Conservation (phyloP, 2,797 vertebrate genomes). For the Gallinago stenura region DNA sequence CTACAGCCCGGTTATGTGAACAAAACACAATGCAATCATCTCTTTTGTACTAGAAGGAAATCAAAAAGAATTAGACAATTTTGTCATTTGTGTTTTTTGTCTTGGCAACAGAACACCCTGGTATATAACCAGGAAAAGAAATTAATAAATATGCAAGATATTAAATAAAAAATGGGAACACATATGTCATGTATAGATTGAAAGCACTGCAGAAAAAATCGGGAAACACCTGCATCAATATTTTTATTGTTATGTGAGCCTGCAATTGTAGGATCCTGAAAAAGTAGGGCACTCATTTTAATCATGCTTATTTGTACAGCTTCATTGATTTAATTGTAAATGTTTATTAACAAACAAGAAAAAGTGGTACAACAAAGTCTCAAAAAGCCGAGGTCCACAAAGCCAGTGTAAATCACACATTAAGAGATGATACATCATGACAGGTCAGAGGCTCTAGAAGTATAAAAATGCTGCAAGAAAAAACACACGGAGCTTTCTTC, state of each 20-base stretch:
- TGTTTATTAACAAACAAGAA: background rate
- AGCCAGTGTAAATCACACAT: background rate
- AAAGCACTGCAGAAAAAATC: background rate
- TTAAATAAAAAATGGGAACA: background rate
- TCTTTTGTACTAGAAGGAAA: background rate
- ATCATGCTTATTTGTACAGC: background rate
- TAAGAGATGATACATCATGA: background rate
- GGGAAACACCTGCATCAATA: background rate
- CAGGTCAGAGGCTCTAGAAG: background rate
- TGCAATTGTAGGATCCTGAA: background rate
- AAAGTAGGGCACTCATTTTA: background rate
- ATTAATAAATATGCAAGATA: background rate
- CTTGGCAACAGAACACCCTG: background rate
- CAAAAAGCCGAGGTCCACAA: background rate
- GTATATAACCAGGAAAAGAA: background rate
- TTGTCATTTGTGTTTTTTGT: background rate
- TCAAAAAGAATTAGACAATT: background rate
- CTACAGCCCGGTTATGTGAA: background rate
- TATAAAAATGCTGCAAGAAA: constrained; percentile 33
- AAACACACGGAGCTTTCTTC: background rate
- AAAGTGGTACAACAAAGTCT: background rate
- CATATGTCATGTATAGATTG: background rate
- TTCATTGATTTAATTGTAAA: background rate
- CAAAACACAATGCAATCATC: background rate
- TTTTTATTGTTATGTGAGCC: background rate